A percentile compares a stretch with the other conserved stretches of the same genome.
phyloP scores from a whole-genome alignment of 2,888 invertebrate genomes.

The Tachystola acroxantha region DNA sequence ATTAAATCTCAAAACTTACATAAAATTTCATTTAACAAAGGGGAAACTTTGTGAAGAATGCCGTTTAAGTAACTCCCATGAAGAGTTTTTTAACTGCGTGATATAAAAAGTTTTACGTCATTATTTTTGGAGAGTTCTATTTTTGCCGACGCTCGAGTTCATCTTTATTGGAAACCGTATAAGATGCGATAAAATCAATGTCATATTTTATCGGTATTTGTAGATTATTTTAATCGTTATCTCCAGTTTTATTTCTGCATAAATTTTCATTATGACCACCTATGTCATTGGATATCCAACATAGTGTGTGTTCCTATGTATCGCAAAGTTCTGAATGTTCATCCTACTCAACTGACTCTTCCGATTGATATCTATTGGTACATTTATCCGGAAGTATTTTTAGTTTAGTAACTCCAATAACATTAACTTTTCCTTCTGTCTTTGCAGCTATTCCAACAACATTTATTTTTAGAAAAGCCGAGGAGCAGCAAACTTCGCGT shows the following conservation, averaged over 20 bases:
- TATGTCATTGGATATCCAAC: too few species aligned
- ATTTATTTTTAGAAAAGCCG: too few species aligned
- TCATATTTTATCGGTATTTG: slow-evolving; percentile 32
- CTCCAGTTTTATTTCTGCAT: neutral
- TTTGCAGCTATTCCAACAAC: too few species aligned
- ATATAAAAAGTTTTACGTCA: slow-evolving; percentile 31
- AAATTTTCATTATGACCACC: too few species aligned
- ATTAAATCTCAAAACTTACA: slow-evolving; percentile 31
- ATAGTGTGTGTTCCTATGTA: too few species aligned
- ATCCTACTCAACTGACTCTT: too few species aligned
- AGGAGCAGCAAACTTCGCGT: neutral
- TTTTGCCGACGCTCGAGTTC: slow-evolving; percentile 17
- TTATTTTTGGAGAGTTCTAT: slow-evolving; percentile 27
- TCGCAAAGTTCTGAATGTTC: too few species aligned
- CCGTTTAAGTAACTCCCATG: slow-evolving; percentile 28
- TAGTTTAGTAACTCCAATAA: too few species aligned
- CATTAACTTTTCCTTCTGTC: too few species aligned
- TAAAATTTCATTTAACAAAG: slow-evolving; percentile 36
- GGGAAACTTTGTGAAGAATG: slow-evolving; percentile 30
- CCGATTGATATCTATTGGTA: too few species aligned
- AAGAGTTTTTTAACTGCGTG: slow-evolving; percentile 31
- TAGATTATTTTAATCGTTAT: neutral
- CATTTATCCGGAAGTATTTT: too few species aligned
- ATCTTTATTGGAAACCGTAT: slow-evolving; percentile 19
- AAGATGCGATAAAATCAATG: slow-evolving; percentile 23